phyloP scores from a whole-genome alignment of 2,113 vertebrate species.

The Calyptomena viridis region DNA sequence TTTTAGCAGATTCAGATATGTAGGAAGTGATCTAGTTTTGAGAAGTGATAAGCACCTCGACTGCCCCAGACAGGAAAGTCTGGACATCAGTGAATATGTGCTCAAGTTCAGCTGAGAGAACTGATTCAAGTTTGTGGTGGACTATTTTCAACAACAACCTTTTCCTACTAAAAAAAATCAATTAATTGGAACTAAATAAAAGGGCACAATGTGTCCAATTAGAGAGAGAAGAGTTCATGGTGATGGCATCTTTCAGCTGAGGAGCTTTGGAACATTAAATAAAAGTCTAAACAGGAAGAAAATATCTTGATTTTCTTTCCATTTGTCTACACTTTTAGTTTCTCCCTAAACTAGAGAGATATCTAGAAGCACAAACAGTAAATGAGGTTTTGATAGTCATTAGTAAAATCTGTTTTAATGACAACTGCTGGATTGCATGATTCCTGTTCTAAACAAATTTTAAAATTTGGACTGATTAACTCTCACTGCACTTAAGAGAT shows the following conservation, averaged over 20 bases:
- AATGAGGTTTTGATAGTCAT: neutral
- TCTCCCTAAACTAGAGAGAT: neutral
- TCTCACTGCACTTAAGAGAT: neutral
- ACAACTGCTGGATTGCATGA: neutral
- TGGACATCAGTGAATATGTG: fast-evolving
- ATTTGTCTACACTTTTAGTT: neutral
- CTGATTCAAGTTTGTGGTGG: neutral
- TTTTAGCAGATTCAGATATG: neutral
- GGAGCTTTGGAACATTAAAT: neutral
- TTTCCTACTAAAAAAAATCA: neutral
- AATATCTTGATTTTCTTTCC: neutral
- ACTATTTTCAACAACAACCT: neutral
- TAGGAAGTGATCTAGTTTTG: neutral
- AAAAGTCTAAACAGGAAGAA: neutral
- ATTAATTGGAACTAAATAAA: neutral
- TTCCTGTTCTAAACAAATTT: neutral
- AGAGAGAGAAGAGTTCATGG: neutral
- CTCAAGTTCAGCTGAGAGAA: neutral
- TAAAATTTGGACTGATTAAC: neutral
- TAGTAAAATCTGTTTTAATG: neutral
- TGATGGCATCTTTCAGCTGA: neutral
- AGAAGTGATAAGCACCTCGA: neutral
- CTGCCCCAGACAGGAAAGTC: neutral
- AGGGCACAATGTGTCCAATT: neutral
- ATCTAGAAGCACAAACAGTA: neutral